Evolutionary conservation across 2,113 vertebrate genomes (phyloP).

Genomic region (Pomatorhinus ruficollis): DNA sequence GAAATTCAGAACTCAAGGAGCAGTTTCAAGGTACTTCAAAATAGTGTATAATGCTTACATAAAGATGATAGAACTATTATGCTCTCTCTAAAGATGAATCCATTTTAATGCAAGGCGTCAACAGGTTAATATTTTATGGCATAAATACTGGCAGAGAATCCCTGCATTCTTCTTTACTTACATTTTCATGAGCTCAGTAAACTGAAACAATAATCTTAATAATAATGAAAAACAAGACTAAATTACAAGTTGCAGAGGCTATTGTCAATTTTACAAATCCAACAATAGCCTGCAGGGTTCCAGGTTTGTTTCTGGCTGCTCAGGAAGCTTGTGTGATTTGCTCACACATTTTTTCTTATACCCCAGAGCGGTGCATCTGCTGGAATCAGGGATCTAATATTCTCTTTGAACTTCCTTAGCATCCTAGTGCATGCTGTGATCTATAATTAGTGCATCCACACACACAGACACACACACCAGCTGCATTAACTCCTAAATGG

Average conservation of each 20-base stretch:
- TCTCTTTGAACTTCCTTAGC: conserved; percentile 71
- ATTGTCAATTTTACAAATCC: conserved; percentile 68
- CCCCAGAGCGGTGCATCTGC: conserved; percentile 68
- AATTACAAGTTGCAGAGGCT: conserved; percentile 62
- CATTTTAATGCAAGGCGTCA: conserved; percentile 13
- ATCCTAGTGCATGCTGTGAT: conserved; percentile 68
- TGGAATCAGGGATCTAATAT: conserved; percentile 66
- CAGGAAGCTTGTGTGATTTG: conserved; percentile 71
- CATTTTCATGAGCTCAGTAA: conserved; percentile 50
- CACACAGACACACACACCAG: background rate
- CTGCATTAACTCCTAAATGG: conserved; percentile 54
- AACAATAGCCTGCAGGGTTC: conserved; percentile 63
- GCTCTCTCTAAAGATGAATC: conserved; percentile 1
- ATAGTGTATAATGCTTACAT: background rate
- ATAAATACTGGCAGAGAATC: background rate
- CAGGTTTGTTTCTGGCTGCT: conserved; percentile 69
- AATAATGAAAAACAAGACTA: conserved; percentile 38
- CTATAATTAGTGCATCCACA: conserved; percentile 62
- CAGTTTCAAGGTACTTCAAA: conserved; percentile 1
- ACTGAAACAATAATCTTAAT: conserved; percentile 55
- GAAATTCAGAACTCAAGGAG: background rate
- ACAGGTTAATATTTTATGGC: conserved; percentile 48
- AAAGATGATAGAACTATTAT: background rate
- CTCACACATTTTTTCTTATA: conserved; percentile 60
- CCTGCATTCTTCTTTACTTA: background rate